Base-by-base conservation (phyloP, 2,888 invertebrate genomes). In the Diploptera punctata region DNA sequence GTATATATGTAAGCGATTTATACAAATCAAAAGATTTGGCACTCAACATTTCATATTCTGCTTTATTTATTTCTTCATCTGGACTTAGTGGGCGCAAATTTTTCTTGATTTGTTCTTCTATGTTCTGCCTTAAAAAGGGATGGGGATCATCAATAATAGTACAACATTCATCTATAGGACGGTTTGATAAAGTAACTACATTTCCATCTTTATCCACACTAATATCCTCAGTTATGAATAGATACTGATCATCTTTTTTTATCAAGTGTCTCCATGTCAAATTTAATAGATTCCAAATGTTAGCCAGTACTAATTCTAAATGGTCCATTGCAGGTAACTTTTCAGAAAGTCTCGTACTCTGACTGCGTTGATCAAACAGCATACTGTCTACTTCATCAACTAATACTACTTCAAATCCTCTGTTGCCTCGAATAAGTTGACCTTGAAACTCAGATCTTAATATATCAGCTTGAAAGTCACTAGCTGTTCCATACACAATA, bases 381-480 rank as follows among this genome's bases (percentile, higher is more conserved):
- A 47, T 47, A 18, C 47, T 47, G 47, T 47, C 47, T 47, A 47
- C 47, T 47, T 47, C 47, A 47, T 47, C 47, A n/a, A 47, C 47
- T 18, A 47, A 5, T 18, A 18, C 47, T 5, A 47, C 18, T 4
- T 47, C 47, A 47, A n/a, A 47, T n/a, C 13, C 18, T 47, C 47
- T 47, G n/a, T 1, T 18, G 18, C 47, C 3, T 1, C 47, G 47
- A 18, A 47, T 47, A 4, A n/a, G n/a, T 5, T 18, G 16, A 18
- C 18, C n/a, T 18, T 47, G n/a, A 7, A 18, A 47, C 7, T 47
- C 47, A 3, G n/a, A n/a, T 7, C 47, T 47, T 47, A 47, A 18
- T 4, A 47, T 47, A 47, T 47, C 47, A 5, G n/a, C 47, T 47
- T 47, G 47, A 47, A 47, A 47, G 7, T 16, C 18, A 7, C 47